Evolutionary conservation across 2,888 invertebrate species (phyloP).

Genomic region (Plagodis pulveraria): DNA sequence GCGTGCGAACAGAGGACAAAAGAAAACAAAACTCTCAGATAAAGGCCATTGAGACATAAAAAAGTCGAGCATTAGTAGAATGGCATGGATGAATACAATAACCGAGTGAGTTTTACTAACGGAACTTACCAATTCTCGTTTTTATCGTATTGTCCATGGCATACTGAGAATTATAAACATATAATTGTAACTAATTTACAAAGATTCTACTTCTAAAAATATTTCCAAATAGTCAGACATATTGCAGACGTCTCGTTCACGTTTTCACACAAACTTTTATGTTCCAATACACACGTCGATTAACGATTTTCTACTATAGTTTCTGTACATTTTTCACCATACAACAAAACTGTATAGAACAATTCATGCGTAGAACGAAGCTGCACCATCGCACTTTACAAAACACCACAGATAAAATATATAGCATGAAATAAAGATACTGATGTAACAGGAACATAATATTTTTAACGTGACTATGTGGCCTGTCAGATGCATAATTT

Average conservation of each 20-base stretch:
- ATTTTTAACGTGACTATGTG: too few species aligned
- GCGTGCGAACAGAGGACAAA: conserved; percentile 77
- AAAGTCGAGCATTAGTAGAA: conserved; percentile 72
- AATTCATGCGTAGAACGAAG: conserved; percentile 59
- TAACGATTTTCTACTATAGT: conserved; percentile 51
- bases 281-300: conserved; percentile 65
- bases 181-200: conserved; percentile 58
- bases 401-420: conserved; percentile 14
- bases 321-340: conserved; percentile 46
- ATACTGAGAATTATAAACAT: conserved; percentile 57
- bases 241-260: conserved; percentile 82
- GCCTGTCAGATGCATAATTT: too few species aligned
- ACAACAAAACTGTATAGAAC: conserved; percentile 36
- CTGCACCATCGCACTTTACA: conserved; percentile 7
- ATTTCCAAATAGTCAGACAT: conserved; percentile 85
- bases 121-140: conserved; percentile 63
- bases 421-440: background rate
- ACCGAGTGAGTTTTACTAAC: conserved; percentile 42
- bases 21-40: conserved; percentile 82
- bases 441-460: too few species aligned
- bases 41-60: conserved; percentile 84
- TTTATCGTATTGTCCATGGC: conserved; percentile 74
- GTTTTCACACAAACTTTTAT: conserved; percentile 66
- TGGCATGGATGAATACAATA: conserved; percentile 51
- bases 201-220: conserved; percentile 80